These are phyloP conservation scores for Salpingus planirostris DNA, from an alignment of 2,888 invertebrate genomes.

Conservation along the genomic window DNA sequence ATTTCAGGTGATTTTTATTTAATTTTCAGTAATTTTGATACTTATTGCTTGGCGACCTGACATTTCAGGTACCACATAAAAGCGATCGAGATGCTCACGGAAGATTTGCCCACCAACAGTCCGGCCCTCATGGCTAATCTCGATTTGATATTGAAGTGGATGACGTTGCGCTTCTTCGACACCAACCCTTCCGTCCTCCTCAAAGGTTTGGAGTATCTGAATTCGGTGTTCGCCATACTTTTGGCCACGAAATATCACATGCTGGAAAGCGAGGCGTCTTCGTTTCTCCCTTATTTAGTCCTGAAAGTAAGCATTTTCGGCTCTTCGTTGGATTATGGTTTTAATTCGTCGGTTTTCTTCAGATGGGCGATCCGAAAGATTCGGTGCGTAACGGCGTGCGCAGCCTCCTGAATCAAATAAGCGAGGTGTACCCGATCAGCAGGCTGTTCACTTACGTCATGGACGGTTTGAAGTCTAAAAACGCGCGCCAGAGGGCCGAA, in stretches of 20 bases:
- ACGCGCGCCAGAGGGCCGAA: constrained; percentile 91
- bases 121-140: constrained; percentile 80
- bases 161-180: constrained; percentile 94
- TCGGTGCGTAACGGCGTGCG: constrained; percentile 85
- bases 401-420: constrained; percentile 74
- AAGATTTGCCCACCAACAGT: constrained; percentile 71
- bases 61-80: constrained; percentile 78
- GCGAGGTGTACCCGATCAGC: constrained; percentile 76
- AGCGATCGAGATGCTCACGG: constrained; percentile 83
- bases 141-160: constrained; percentile 93
- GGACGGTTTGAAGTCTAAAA: constrained; percentile 95
- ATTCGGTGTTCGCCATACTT: constrained; percentile 71
- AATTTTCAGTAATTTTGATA: no score
- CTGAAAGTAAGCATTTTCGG: constrained; percentile 59
- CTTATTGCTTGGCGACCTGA: background rate
- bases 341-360: no score
- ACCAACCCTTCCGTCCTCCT: constrained; percentile 96
- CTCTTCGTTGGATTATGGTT: constrained; percentile 2
- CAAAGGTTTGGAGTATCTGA: constrained; percentile 89
- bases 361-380: constrained; percentile 95
- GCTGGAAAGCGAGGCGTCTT: constrained; percentile 82
- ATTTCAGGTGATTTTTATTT: constrained; percentile 84
- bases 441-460: constrained; percentile 85
- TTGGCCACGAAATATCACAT: constrained; percentile 76
- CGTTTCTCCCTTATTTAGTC: constrained; percentile 91